These are phyloP conservation scores for Merops nubicus DNA, from an alignment of 2,113 vertebrate genomes.

Conservation along the genomic window DNA sequence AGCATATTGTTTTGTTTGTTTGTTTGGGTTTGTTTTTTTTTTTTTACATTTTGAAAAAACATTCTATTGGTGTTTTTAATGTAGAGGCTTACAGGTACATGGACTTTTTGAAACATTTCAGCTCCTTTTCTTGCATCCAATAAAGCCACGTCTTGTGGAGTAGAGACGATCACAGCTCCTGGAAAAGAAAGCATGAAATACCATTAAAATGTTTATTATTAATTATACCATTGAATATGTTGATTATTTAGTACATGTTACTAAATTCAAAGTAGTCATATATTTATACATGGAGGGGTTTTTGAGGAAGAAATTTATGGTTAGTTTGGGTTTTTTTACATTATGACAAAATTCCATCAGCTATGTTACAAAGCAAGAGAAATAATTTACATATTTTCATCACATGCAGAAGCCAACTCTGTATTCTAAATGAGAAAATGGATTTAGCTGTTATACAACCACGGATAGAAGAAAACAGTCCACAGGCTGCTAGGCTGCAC, in stretches of 20 bases:
- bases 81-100: slow-evolving; percentile 87
- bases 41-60: not conserved
- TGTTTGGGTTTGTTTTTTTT: too few relatives aligned
- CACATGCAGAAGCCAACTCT: not conserved
- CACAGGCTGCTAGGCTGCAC: not conserved
- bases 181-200: not conserved
- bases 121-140: slow-evolving; percentile 90
- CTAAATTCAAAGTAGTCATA: not conserved
- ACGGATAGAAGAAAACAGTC: not conserved
- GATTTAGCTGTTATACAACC: not conserved
- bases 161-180: slow-evolving; percentile 96
- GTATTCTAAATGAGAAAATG: not conserved
- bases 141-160: slow-evolving; percentile 93
- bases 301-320: not conserved
- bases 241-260: not conserved
- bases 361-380: not conserved
- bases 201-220: not conserved
- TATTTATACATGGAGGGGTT: too few relatives aligned
- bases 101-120: slow-evolving; percentile 96
- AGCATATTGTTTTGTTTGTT: not conserved
- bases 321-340: not conserved
- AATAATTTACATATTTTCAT: not conserved
- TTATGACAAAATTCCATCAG: not conserved
- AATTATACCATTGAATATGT: not conserved
- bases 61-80: not conserved